Conservation (phyloP, 64 coral and sea anemone species). For the Montipora foliosa region DNA sequence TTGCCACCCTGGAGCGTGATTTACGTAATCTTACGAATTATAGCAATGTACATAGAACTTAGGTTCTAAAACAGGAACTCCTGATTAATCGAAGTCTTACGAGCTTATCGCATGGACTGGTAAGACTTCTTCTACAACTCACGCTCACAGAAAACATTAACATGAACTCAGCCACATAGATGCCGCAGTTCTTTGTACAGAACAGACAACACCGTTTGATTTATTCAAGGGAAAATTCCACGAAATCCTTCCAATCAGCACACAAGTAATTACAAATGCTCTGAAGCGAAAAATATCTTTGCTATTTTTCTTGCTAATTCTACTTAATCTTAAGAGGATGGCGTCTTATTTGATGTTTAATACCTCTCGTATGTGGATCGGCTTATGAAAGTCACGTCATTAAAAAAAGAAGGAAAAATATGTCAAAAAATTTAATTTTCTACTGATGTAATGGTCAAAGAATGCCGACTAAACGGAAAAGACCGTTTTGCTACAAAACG, state of each 20-base stretch:
- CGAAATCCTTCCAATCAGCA: background rate
- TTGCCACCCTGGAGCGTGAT: too few species aligned
- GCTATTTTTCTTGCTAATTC: background rate
- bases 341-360: constrained; percentile 21
- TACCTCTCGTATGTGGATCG: constrained; percentile 7
- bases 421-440: background rate
- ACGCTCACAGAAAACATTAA: background rate
- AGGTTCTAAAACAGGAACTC: too few species aligned
- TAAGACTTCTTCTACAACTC: background rate
- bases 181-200: background rate
- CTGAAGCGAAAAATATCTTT: background rate
- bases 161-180: too few species aligned
- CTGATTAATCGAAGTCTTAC: too few species aligned
- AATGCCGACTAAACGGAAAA: too few species aligned
- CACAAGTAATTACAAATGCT: background rate
- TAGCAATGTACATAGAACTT: too few species aligned
- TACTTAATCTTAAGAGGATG: constrained; percentile 23
- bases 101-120: too few species aligned
- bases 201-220: background rate
- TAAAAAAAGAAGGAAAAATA: background rate
- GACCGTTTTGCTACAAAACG: too few species aligned
- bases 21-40: too few species aligned
- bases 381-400: constrained; percentile 1
- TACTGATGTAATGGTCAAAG: too few species aligned
- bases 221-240: background rate